Base-by-base conservation (phyloP, 2,113 vertebrate species). In the Cebidichthys violaceus region DNA sequence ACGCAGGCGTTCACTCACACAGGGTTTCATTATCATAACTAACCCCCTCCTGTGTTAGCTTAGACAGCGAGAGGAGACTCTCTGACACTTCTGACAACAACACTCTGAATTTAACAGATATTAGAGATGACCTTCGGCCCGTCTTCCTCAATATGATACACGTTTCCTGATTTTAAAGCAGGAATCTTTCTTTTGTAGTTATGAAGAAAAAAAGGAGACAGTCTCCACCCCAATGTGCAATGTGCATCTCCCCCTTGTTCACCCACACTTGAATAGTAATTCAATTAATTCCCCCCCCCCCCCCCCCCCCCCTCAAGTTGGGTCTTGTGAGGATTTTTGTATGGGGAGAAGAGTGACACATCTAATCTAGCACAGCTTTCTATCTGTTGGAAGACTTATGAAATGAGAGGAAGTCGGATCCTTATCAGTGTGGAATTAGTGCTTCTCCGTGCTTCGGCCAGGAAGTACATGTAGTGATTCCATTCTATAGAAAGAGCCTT, bases 371-470 rank as follows among this genome's bases (percentile, higher is more conserved):
- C 94, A 92, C 93, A 95, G 96, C 96, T 96, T 96, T 94, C 96
- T 97, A 97, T 97, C 96, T 96, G 92, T 92, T 95, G 94, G 95
- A 96, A 96, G 95, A 97, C 97, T 96, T 97, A 96, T 98, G 96
- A 98, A 98, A 97, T 97, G 96, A 97, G 97, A 96, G 96, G 95
- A 96, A 96, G 95, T 95, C 95, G 96, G 96, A 97, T 98, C 96
- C 96, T 98, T 98, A 99, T 98, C 97, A 96, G 96, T 95, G 94
- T 95, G 95, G 96, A 97, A 97, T 97, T 97, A 97, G 96, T 94
- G 95, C 94, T 96, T 94, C 96, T 96, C 94, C 93, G 41, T 83
- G 88, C 85, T 81, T 83, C 71, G 41, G 89, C 96, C 96, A 96
- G 96, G 96, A 96, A 95, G 96, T 96, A 96, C 96, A 96, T 95